Conservation (phyloP, 2,113 vertebrate genomes). For the Callocephalon fimbriatum region DNA sequence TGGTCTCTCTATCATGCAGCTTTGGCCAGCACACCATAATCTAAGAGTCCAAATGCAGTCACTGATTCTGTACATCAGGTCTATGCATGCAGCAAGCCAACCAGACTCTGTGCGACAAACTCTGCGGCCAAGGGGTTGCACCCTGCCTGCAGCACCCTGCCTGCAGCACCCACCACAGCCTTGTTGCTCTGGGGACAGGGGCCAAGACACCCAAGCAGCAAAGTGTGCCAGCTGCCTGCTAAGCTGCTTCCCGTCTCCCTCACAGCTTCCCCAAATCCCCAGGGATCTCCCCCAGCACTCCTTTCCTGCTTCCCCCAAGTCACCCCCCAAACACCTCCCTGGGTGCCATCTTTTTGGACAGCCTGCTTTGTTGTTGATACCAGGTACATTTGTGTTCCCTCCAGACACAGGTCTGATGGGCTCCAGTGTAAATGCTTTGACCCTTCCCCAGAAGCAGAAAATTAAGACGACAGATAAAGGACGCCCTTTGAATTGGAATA, state of each 20-base stretch:
- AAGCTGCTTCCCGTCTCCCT: rapidly evolving
- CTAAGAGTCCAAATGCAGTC: no score
- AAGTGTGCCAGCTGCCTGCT: not conserved
- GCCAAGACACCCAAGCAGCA: not conserved
- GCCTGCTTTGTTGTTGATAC: not conserved
- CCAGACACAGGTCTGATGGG: not conserved
- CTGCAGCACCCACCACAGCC: rapidly evolving
- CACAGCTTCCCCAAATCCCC: not conserved
- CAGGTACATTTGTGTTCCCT: not conserved
- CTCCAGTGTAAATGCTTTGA: not conserved
- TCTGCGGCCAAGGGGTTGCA: rapidly evolving
- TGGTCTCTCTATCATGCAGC: no score
- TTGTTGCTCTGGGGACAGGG: rapidly evolving
- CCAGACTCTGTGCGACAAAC: rapidly evolving
- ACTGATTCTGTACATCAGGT: no score
- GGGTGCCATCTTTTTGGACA: not conserved
- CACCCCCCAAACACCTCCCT: not conserved
- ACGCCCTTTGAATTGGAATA: not conserved
- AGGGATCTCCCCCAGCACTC: not conserved
- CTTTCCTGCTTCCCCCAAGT: not conserved
- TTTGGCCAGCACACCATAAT: no score
- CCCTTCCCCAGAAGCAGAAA: not conserved
- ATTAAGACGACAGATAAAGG: not conserved
- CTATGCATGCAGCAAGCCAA: not conserved
- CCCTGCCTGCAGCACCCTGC: no score